Base-by-base conservation (phyloP, 2,888 invertebrate genomes). In the Melieria picta region DNA sequence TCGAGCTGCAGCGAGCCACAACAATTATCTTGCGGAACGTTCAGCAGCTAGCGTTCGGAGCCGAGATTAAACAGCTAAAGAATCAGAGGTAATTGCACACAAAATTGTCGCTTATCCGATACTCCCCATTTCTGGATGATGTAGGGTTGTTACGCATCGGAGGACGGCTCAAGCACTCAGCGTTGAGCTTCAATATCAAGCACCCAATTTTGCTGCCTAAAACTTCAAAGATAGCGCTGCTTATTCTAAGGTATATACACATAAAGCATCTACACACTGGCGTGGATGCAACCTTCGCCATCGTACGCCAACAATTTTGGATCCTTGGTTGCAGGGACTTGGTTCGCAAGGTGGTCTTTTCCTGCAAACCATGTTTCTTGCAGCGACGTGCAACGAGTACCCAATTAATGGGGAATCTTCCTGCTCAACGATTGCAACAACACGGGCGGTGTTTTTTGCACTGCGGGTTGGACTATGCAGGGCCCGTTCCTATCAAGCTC, bases 61-160 rank as follows among this genome's bases (percentile, higher is more conserved):
- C 30, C 30, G 30, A 30, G 30, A 30, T 30, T 30, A 30, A 30
- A 30, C 30, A 30, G 30, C 30, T 30, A 30, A 1, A 30, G 2
- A 30, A 30, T 30, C 30, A 30, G 30, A 30, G 2, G 2, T 2
- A 30, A 30, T 30, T 30, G 30, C 30, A 30, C 30, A 30, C 30
- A 30, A 30, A 30, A 30, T 30, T 2, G 30, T 30, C 30, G 30
- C 30, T 30, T 30, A 30, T 30, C 1, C 30, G 30, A 30, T 30
- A 30, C 30, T 30, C 30, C 5, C 72, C 72, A 3, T 70, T 75
- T n/a, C 69, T 75, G 11, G 72, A 72, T 57, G 9, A 57, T 0
- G 55, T 65, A 30, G 61, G 56, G 3, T 48, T 71, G 5, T 62
- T 72, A 55, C 45, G 74, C 56, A 70, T 72, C 42, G 65, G 73